Evolutionary conservation across 2,113 vertebrate species (phyloP), one percentile per base, ranked within the genome.

Genomic region (Columbina picui): DNA sequence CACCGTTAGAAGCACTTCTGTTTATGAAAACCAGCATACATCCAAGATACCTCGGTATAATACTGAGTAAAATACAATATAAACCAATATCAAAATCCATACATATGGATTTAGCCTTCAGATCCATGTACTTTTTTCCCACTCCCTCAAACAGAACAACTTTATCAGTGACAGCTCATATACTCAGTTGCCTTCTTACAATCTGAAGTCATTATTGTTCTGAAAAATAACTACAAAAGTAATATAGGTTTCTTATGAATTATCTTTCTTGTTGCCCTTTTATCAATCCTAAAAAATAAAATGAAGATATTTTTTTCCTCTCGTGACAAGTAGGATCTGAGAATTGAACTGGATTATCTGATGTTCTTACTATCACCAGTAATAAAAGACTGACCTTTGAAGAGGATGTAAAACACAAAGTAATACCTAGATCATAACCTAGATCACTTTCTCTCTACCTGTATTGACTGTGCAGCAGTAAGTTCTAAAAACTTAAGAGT

Each of bases 241-340:
- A 81, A 79, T 32, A 71, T 52, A 56, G 19, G 21, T 7, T 36
- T 70, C 52, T 75, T 68, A 56, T 2, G 41, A 84, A 69, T 61
- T 32, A 56, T n/a, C 20, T 57, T 79, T 68, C 76, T 80, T 82
- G 64, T 21, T 77, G 32, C 25, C 23, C 38, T 78, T 15, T 61
- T 90, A 84, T 17, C 39, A 79, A 6, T 38, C 29, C 86, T 57
- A n/a, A 68, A 81, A 83, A 92, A 64, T 30, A 49, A 70, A 68
- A 71, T 7, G 1, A 73, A 21, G 12, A 53, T 12, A 2, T n/a
- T 39, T 26, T 12, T 4, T 0, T 3, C 4, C 12, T 11, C 17
- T 26, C 3, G 1, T 32, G 16, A 63, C 39, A 60, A 16, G 11
- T 12, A 74, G 30, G 11, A 7, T 64, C 47, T 70, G 41, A 80